A percentile compares a stretch with the other conserved stretches of the same genome.
Conservation (phyloP, 2,113 vertebrate genomes). For the Prionailurus bengalensis region DNA sequence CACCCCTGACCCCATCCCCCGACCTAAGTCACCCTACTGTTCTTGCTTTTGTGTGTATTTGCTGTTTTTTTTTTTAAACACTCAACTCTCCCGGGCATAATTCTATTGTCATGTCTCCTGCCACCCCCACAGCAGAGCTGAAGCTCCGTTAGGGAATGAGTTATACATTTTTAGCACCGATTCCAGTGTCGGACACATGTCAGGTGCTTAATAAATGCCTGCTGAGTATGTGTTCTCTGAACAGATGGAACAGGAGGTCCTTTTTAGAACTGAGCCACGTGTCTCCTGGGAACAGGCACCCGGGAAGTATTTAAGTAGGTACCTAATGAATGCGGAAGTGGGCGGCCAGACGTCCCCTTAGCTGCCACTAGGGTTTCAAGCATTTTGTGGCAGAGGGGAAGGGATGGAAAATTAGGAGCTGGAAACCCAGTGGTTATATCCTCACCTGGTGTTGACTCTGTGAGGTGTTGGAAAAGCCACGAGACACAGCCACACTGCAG, state of each 20-base stretch:
- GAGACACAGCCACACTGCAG: fast-evolving
- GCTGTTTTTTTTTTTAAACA: not conserved
- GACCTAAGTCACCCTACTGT: not conserved
- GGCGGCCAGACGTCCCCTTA: not conserved
- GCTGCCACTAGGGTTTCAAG: not conserved
- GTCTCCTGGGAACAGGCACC: fast-evolving
- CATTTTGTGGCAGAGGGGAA: not conserved
- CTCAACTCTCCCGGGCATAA: not conserved
- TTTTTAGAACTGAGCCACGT: not conserved
- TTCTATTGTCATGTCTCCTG: no score
- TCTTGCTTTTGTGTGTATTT: not conserved
- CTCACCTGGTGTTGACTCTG: not conserved
- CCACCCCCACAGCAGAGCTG: fast-evolving
- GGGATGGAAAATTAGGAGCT: fast-evolving
- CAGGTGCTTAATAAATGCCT: not conserved
- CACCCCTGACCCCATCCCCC: fast-evolving
- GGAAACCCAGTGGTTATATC: fast-evolving
- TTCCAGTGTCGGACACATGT: not conserved
- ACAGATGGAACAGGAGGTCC: no score
- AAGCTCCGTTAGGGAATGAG: not conserved
- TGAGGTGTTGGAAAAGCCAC: not conserved
- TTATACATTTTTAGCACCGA: not conserved
- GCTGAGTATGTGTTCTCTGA: no score
- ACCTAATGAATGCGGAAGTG: not conserved
- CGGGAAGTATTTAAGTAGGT: not conserved